Evolutionary conservation across 2,113 vertebrate genomes (phyloP).

Genomic region (Neoarius graeffei): DNA sequence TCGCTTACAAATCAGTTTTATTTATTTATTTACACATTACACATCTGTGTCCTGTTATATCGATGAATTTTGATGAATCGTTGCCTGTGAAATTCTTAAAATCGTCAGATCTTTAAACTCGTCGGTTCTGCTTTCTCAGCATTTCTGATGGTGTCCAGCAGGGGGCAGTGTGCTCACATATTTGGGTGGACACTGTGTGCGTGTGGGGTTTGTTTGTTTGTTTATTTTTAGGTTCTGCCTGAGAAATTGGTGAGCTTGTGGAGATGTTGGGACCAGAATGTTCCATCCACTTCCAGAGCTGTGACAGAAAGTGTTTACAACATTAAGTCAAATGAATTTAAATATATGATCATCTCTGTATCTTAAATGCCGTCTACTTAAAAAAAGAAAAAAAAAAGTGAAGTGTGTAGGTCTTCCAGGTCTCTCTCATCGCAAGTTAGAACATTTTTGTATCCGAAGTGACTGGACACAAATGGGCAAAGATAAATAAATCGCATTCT

Average conservation of each 20-base stretch:
- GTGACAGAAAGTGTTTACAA: neutral
- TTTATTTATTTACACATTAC: neutral
- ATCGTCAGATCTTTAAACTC: neutral
- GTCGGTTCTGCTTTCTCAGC: neutral
- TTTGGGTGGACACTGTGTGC: too few relatives aligned
- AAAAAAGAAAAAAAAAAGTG: too few relatives aligned
- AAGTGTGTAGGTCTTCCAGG: neutral
- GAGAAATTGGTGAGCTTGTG: neutral
- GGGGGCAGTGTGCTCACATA: slow-evolving; percentile 62
- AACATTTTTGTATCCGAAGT: neutral
- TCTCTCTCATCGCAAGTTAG: neutral
- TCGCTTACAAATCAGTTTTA: neutral
- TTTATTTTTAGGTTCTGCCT: neutral
- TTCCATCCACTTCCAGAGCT: neutral
- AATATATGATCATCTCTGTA: neutral
- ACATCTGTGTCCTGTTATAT: neutral
- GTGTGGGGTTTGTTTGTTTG: neutral
- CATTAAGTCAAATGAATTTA: too few relatives aligned
- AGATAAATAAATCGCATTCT: neutral
- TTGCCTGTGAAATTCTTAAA: neutral
- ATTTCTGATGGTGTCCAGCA: slow-evolving; percentile 47
- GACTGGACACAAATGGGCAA: neutral
- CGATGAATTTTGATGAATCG: neutral
- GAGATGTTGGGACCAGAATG: neutral
- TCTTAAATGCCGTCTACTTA: neutral